Base-by-base conservation (phyloP, 2,888 invertebrate genomes). In the Xestia rhomboidea region DNA sequence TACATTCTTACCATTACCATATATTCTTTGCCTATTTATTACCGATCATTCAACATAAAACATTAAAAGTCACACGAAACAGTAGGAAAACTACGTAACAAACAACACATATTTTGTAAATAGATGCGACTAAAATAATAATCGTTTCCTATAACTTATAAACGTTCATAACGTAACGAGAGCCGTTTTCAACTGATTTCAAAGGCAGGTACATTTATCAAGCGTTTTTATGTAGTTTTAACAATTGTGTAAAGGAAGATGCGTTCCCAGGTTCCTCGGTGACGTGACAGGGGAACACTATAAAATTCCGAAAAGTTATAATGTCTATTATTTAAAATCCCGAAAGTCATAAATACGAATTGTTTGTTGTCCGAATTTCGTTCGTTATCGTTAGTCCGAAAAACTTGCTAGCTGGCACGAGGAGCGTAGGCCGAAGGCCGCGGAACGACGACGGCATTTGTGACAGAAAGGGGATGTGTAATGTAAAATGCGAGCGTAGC, bases 161-260 rank as follows among this genome's bases (percentile, higher is more conserved):
- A 81, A 81, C 44, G 34, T 77, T 77, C 34, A 38, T 34, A 80
- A 80, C 44, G n/a, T 79, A 44, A 81, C 21, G 30, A 75, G 41
- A 57, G 41, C 54, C 18, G 18, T 30, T 41, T n/a, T 51, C 34
- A 51, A 64, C 54, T 64, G 81, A 81, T 81, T 71, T 75, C 44
- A 79, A 81, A 44, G 34, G 44, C 66, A 82, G 46, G 62, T 82
- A 54, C 51, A 82, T 62, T 60, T 44, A 51, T 54, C 44, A 79
- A 79, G 82, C 76, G 24, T 63, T 54, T n/a, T 41, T 54, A 67
- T 67, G 51, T 76, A 67, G 51, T 68, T 79, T 62, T 44, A 51
- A 49, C 46, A 63, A 38, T 13, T 57, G 18, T 66, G 15, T 76
- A 21, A 60, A 78, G 68, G 54, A 54, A 57, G 77, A 57, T 44